These are phyloP conservation scores for Scaptomyza flava DNA, from an alignment of 2,888 invertebrate genomes.

Conservation along the genomic window DNA sequence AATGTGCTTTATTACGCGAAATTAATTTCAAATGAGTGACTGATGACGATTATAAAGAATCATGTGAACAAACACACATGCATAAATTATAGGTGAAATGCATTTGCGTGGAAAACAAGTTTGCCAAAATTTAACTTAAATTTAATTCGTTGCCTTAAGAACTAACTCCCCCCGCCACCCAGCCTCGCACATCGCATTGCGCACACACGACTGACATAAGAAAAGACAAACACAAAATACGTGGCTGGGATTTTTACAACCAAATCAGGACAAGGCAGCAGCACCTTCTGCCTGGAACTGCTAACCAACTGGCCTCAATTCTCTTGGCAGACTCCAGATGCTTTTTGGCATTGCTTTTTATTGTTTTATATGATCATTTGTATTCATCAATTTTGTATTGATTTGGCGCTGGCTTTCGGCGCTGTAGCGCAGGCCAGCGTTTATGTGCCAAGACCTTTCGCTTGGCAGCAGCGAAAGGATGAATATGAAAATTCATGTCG, in stretches of 20 bases:
- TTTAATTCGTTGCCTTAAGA: constrained; percentile 30
- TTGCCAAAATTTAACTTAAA: constrained; percentile 1
- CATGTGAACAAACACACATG: constrained; percentile 56
- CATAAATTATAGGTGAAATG: constrained; percentile 64
- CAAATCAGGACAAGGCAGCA: constrained; percentile 67
- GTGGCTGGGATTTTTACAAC: constrained; percentile 77
- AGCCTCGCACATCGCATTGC: constrained; percentile 4
- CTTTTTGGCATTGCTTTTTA: constrained; percentile 75
- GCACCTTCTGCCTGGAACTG: neutral
- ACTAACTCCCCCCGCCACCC: neutral
- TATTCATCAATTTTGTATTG: constrained; percentile 80
- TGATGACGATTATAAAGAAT: constrained; percentile 52
- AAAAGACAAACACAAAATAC: constrained; percentile 41
- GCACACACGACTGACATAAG: constrained; percentile 3
- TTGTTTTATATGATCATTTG: constrained; percentile 80
- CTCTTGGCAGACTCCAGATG: constrained; percentile 60
- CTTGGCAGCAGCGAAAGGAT: constrained; percentile 55
- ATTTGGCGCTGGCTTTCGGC: constrained; percentile 43
- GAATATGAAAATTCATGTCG: constrained; percentile 35
- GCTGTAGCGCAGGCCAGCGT: constrained; percentile 27
- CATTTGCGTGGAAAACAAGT: constrained; percentile 50
- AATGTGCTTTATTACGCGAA: constrained; percentile 62
- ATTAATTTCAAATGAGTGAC: constrained; percentile 74
- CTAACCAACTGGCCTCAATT: constrained; percentile 28
- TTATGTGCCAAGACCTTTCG: constrained; percentile 48